These are phyloP conservation scores for Actenoides lindsayi DNA, from an alignment of 2,113 vertebrate species.

Conservation along the genomic window DNA sequence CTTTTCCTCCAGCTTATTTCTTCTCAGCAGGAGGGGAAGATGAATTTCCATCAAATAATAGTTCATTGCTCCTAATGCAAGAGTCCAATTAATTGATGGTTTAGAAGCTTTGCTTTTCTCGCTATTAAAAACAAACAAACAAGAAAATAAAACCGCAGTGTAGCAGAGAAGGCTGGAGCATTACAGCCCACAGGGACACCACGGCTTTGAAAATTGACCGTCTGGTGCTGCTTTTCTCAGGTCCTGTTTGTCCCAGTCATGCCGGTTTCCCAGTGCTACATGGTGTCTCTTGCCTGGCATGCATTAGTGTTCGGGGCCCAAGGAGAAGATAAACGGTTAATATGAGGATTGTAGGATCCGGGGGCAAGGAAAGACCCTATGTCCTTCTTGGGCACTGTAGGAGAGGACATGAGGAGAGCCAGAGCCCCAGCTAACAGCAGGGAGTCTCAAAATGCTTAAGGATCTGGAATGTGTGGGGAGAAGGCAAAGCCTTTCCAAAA, in stretches of 20 bases:
- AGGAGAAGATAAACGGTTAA: not conserved
- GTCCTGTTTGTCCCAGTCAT: not conserved
- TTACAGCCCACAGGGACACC: not conserved
- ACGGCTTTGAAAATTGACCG: not conserved
- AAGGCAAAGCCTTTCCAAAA: not conserved
- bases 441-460: accelerated
- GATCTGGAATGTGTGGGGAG: not conserved
- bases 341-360: not conserved
- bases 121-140: not conserved
- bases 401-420: accelerated
- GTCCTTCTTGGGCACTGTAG: not conserved
- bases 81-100: slow-evolving; percentile 57
- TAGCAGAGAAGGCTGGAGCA: not conserved
- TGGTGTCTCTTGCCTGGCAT: not conserved
- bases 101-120: slow-evolving; percentile 30
- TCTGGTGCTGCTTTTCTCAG: not conserved
- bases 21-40: slow-evolving; percentile 60
- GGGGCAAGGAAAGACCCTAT: not conserved
- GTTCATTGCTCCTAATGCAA: slow-evolving; percentile 42
- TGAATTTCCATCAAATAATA: slow-evolving; percentile 25
- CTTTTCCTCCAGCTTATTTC: slow-evolving; percentile 28
- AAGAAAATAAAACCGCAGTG: not conserved
- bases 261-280: accelerated
- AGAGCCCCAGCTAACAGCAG: not conserved
- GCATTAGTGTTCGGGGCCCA: accelerated